Percentiles rank a stretch among this genome's conserved stretches.
Evolutionary conservation across 2,888 invertebrate species (phyloP).

Genomic region (Latrodectus elegans): DNA sequence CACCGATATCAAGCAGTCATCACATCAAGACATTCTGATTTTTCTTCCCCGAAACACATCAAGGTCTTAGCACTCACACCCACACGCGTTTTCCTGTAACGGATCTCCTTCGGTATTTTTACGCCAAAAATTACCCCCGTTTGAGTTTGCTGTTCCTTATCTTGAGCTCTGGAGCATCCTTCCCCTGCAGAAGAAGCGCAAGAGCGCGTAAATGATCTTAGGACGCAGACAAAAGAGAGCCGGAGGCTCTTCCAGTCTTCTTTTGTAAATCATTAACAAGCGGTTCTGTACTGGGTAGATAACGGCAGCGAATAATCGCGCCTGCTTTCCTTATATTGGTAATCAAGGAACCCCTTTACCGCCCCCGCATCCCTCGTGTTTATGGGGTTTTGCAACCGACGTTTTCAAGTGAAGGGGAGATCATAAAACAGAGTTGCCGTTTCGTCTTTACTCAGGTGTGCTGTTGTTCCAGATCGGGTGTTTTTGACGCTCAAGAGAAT

Average conservation of each 20-base stretch:
- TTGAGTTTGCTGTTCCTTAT: conserved; percentile 13
- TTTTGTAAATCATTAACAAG: conserved; percentile 68
- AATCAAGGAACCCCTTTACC: conserved; percentile 48
- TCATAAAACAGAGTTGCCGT: conserved; percentile 38
- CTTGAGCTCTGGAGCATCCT: background rate
- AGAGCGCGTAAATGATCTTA: conserved; percentile 60
- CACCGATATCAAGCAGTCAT: too few species aligned
- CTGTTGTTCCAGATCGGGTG: conserved; percentile 1
- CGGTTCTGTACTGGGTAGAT: conserved; percentile 55
- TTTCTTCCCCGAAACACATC: too few species aligned
- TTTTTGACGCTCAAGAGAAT: conserved; percentile 21
- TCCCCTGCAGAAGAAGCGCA: conserved; percentile 17
- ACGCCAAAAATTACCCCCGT: conserved; percentile 49
- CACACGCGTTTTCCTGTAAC: background rate
- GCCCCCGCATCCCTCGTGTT: conserved; percentile 14
- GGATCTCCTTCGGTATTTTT: background rate
- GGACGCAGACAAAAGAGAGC: conserved; percentile 55
- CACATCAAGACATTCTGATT: too few species aligned
- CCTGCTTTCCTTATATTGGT: conserved; percentile 56
- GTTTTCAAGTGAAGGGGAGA: conserved; percentile 8
- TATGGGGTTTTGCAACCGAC: conserved; percentile 47
- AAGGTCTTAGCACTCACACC: background rate
- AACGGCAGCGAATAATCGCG: conserved; percentile 56
- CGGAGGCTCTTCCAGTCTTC: conserved; percentile 41
- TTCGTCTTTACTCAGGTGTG: conserved; percentile 47